A percentile compares a stretch with the other conserved stretches of the same genome.
Evolutionary conservation across 2,797 vertebrate genomes (phyloP).

Genomic region (Hydrolagus colliei): DNA sequence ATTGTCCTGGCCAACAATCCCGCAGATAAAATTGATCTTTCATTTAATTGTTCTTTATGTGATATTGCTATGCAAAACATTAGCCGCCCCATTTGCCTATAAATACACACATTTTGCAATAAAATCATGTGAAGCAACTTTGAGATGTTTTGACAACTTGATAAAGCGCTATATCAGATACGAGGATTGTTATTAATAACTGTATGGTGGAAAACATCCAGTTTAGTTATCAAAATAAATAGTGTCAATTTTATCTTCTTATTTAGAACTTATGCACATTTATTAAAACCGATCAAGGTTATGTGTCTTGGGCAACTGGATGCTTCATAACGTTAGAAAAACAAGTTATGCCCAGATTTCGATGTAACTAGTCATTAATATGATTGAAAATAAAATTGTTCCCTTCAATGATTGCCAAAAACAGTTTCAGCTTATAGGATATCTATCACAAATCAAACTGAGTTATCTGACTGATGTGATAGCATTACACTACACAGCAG

Average conservation of each 20-base stretch:
- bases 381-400: background rate
- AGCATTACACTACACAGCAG: background rate
- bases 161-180: no score
- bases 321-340: background rate
- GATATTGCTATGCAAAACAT: no score
- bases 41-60: no score
- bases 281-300: background rate
- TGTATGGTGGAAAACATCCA: no score
- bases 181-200: no score
- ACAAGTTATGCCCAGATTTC: background rate
- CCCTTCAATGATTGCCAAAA: background rate
- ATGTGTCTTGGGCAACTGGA: background rate
- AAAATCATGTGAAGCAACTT: no score
- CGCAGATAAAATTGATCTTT: no score
- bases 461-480: background rate
- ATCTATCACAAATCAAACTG: background rate
- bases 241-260: background rate
- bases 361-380: background rate
- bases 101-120: no score
- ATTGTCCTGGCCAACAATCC: background rate
- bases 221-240: background rate
- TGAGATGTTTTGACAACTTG: no score
- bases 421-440: background rate
- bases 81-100: no score
- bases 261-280: background rate